These are phyloP conservation scores for Thaleichthys pacificus DNA, from an alignment of 2,797 vertebrate genomes.

Conservation along the genomic window DNA sequence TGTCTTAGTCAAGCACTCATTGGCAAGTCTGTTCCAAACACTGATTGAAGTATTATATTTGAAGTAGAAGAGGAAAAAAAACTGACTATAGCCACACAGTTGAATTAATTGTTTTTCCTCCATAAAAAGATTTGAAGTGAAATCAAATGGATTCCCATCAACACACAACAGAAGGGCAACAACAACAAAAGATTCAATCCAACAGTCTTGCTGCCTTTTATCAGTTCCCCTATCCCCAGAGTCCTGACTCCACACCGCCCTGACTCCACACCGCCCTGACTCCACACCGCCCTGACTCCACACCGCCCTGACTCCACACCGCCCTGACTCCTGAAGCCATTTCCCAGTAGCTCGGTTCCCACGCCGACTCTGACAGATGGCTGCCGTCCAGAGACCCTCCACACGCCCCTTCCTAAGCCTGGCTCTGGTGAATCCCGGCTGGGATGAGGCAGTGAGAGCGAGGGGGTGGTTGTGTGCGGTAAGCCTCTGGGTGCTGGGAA, in stretches of 20 bases:
- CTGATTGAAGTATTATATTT: too few relatives aligned
- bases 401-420: slow-evolving; percentile 21
- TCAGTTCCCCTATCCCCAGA: background rate
- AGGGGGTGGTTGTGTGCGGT: background rate
- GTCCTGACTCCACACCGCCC: background rate
- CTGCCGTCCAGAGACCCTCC: background rate
- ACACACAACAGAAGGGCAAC: background rate
- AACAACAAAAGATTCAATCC: too few relatives aligned
- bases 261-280: too few relatives aligned
- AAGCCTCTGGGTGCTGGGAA: background rate
- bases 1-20: too few relatives aligned
- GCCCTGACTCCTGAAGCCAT: background rate
- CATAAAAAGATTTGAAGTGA: too few relatives aligned
- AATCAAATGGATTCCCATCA: too few relatives aligned
- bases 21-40: too few relatives aligned
- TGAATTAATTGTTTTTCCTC: too few relatives aligned
- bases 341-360: background rate
- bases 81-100: too few relatives aligned
- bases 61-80: too few relatives aligned
- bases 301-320: too few relatives aligned
- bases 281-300: too few relatives aligned
- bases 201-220: background rate
- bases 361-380: background rate
- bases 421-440: slow-evolving; percentile 30
- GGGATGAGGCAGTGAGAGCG: slow-evolving; percentile 16